Evolutionary conservation across 2,113 vertebrate genomes (phyloP).

Genomic region (Ailurus styani): DNA sequence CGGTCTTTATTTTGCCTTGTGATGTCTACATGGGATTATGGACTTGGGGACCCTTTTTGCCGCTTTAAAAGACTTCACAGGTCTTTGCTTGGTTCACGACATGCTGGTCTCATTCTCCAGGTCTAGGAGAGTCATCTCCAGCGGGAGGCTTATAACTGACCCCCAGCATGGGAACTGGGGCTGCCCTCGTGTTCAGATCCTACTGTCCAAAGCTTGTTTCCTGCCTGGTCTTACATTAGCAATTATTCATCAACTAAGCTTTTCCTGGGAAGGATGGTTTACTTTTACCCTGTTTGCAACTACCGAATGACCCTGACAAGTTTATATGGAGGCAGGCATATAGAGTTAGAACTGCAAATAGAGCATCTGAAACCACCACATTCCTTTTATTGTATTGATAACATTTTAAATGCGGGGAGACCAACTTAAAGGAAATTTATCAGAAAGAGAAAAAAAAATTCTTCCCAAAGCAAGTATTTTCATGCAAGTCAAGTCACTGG

Average conservation of each 20-base stretch:
- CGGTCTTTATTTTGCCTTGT: background rate
- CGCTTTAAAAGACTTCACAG: background rate
- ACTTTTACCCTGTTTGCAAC: background rate
- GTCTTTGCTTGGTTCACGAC: background rate
- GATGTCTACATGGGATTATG: background rate
- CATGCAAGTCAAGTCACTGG: background rate
- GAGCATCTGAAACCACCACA: background rate
- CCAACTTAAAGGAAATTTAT: background rate
- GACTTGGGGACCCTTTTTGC: background rate
- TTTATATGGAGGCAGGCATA: background rate
- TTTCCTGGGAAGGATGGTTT: background rate
- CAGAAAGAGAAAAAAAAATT: background rate
- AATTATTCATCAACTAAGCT: background rate
- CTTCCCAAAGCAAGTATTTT: background rate
- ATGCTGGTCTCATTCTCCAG: background rate
- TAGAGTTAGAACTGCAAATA: background rate
- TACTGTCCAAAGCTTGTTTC: background rate
- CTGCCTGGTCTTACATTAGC: background rate
- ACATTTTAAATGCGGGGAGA: background rate
- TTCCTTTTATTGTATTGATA: background rate
- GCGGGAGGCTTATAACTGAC: background rate
- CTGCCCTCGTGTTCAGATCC: background rate
- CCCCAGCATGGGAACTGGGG: background rate
- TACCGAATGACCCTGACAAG: background rate
- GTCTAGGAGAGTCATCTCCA: background rate